Percentiles rank a stretch among this genome's conserved stretches.
Conservation (phyloP, 2,888 invertebrate species). For the Clanis bilineata region DNA sequence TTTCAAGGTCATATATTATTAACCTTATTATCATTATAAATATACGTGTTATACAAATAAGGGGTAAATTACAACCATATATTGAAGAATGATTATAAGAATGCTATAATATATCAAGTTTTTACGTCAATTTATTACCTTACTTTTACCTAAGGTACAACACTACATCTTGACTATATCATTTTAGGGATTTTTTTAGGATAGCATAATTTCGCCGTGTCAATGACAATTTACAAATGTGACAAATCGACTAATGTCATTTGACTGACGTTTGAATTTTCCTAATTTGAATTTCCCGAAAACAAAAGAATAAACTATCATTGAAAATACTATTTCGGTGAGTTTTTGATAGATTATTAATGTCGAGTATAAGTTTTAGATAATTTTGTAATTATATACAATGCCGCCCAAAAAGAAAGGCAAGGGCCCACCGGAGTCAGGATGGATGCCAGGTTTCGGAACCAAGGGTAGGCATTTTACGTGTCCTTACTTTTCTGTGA, state of each 20-base stretch:
- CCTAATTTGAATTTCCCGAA: conserved; percentile 28
- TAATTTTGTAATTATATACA: conserved; percentile 38
- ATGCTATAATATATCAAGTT: too few relatives aligned
- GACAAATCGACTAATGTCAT: too few relatives aligned
- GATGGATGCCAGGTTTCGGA: conserved; percentile 75
- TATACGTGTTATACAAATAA: too few relatives aligned
- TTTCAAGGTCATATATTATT: conserved; percentile 59
- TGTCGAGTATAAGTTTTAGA: conserved; percentile 60
- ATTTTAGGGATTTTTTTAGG: too few relatives aligned
- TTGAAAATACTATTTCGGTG: conserved; percentile 35
- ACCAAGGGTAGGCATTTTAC: conserved; percentile 60
- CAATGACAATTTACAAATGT: too few relatives aligned
- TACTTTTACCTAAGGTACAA: neutral
- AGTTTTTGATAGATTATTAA: conserved; percentile 55
- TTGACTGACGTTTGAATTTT: neutral
- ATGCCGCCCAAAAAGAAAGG: conserved; percentile 62
- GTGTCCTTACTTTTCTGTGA: too few relatives aligned
- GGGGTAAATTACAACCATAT: neutral
- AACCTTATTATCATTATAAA: neutral
- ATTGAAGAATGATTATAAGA: too few relatives aligned
- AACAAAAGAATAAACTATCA: conserved; percentile 37
- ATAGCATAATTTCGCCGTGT: too few relatives aligned
- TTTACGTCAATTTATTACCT: neutral
- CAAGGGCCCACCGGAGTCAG: conserved; percentile 70
- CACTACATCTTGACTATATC: neutral